phyloP scores from a whole-genome alignment of 1,140 invertebrate genomes.

The Aphelinus atriplicis region DNA sequence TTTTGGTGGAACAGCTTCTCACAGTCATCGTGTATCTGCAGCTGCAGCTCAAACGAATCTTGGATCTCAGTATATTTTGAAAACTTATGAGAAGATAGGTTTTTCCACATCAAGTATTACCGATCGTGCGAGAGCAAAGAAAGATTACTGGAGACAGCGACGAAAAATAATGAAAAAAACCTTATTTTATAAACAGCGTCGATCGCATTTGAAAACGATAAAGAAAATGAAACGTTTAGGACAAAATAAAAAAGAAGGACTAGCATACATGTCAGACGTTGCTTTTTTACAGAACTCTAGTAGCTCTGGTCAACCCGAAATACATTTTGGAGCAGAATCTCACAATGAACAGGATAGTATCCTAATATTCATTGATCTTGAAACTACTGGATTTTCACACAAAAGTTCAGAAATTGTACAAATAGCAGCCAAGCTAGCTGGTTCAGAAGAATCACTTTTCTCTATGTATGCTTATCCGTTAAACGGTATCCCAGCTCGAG shows the following conservation, averaged over 20 bases:
- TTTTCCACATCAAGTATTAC: conserved; percentile 23
- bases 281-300: conserved; percentile 22
- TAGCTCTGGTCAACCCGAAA: too few relatives aligned
- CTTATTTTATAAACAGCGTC: conserved; percentile 17
- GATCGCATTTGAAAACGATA: conserved; percentile 16
- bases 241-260: conserved; percentile 30
- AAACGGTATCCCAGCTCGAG: too few relatives aligned
- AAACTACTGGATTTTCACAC: conserved; percentile 27
- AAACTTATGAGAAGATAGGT: conserved; percentile 14
- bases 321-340: too few relatives aligned
- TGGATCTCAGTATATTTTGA: conserved; percentile 25
- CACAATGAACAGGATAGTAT: neutral
- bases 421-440: conserved; percentile 36
- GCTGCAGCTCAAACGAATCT: conserved; percentile 36
- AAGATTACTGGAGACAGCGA: conserved; percentile 32
- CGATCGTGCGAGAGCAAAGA: conserved; percentile 11
- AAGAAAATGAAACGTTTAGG: conserved; percentile 30
- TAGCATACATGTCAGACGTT: conserved; percentile 38
- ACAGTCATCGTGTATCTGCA: conserved; percentile 29
- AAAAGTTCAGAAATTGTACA: conserved; percentile 35
- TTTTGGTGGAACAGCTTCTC: conserved; percentile 35
- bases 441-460: neutral
- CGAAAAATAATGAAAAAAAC: conserved; percentile 3
- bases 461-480: too few relatives aligned
- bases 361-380: conserved; percentile 25